A percentile compares a stretch with the other conserved stretches of the same genome.
phyloP scores from a whole-genome alignment of 1,140 invertebrate species.

The Leptinotarsa lineolata region DNA sequence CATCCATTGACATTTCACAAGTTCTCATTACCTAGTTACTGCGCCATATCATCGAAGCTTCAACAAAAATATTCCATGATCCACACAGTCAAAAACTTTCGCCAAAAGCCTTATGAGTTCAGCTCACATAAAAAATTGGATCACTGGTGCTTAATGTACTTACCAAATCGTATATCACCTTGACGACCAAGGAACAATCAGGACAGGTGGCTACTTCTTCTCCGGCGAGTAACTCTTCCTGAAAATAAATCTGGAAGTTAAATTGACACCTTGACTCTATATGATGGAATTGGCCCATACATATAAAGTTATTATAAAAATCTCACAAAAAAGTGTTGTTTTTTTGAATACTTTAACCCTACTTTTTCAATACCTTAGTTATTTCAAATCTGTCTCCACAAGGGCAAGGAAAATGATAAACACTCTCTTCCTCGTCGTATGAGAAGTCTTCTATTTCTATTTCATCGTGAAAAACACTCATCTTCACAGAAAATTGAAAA shows the following conservation, averaged over 20 bases:
- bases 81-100: no score
- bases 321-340: no score
- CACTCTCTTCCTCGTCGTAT: conserved; percentile 94
- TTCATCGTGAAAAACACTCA: conserved; percentile 97
- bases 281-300: no score
- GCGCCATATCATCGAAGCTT: no score
- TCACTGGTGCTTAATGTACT: conserved; percentile 26
- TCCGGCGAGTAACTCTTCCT: conserved; percentile 86
- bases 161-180: conserved; percentile 88
- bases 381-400: conserved; percentile 98
- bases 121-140: background rate
- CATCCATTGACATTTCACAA: no score
- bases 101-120: no score
- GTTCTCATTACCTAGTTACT: no score
- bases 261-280: no score
- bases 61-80: no score
- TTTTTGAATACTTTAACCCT: no score
- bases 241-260: conserved; percentile 40
- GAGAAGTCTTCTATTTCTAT: conserved; percentile 99
- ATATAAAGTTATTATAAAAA: no score
- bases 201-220: conserved; percentile 97
- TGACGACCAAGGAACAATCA: conserved; percentile 94
- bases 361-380: conserved; percentile 70
- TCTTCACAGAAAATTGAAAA: conserved; percentile 49
- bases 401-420: conserved; percentile 98